A percentile compares a stretch with the other conserved stretches of the same genome.
Evolutionary conservation across 2,113 vertebrate genomes (phyloP).

Genomic region (Salvator merianae): DNA sequence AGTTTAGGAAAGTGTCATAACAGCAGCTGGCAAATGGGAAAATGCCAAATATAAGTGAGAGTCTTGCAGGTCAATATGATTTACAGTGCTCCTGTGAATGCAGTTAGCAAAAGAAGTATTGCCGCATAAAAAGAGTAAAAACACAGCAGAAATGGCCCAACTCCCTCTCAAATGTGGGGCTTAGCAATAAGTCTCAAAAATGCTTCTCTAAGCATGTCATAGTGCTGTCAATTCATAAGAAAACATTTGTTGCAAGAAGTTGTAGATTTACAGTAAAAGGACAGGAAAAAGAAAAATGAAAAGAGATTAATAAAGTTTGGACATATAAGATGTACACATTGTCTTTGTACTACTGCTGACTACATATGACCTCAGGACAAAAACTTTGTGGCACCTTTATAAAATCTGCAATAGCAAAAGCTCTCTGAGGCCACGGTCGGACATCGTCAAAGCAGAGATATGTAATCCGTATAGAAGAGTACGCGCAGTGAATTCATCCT

Average conservation of each 20-base stretch:
- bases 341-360: not conserved
- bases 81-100: constrained; percentile 1
- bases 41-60: constrained; percentile 26
- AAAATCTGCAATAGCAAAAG: constrained; percentile 7
- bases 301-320: not conserved
- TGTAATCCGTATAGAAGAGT: too few relatives aligned
- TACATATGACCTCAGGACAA: constrained; percentile 1
- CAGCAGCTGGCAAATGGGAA: constrained; percentile 34
- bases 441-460: too few relatives aligned
- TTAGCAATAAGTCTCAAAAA: constrained; percentile 29
- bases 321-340: constrained; percentile 3
- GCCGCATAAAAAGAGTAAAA: not conserved
- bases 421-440: too few relatives aligned
- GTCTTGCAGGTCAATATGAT: constrained; percentile 31
- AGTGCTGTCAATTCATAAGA: constrained; percentile 21
- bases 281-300: not conserved
- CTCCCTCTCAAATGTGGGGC: not conserved
- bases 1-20: constrained; percentile 37
- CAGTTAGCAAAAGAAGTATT: constrained; percentile 21
- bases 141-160: not conserved
- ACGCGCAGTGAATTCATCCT: too few relatives aligned
- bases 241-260: not conserved
- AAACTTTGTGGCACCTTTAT: constrained; percentile 8
- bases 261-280: constrained; percentile 5
- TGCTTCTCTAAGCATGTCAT: constrained; percentile 21